A percentile compares a stretch with the other conserved stretches of the same genome.
These are phyloP conservation scores for Odontothrips loti DNA, from an alignment of 2,888 invertebrate genomes.

Conservation along the genomic window DNA sequence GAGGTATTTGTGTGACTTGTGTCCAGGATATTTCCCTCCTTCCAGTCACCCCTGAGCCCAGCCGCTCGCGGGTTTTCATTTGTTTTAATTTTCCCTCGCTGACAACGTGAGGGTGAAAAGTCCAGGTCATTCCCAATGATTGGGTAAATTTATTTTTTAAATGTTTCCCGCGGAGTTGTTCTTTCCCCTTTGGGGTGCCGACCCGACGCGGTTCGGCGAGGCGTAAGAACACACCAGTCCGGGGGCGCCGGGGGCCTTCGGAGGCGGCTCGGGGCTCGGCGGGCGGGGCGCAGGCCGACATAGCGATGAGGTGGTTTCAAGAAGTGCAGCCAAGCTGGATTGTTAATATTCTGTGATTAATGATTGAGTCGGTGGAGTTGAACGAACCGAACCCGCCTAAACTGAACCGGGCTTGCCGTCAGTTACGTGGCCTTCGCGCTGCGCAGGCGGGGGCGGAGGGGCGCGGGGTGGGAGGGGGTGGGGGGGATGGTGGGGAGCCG, in stretches of 20 bases:
- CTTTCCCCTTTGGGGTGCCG: background rate
- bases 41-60: no score
- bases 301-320: slow-evolving; percentile 15
- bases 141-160: background rate
- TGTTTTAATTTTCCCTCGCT: background rate
- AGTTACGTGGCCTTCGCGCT: background rate
- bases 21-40: no score
- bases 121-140: background rate
- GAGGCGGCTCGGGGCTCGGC: slow-evolving; percentile 18
- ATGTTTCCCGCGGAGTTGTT: background rate
- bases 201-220: background rate
- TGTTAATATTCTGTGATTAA: slow-evolving; percentile 27
- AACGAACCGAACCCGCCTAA: background rate
- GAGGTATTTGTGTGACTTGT: no score
- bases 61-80: background rate
- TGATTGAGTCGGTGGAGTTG: slow-evolving; percentile 8
- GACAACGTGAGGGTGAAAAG: background rate
- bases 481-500: background rate
- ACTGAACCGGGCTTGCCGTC: background rate
- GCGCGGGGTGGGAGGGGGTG: background rate
- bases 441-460: background rate
- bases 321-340: slow-evolving; percentile 25
- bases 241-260: background rate
- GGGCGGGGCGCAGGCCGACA: slow-evolving; percentile 18
- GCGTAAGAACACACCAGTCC: background rate